phyloP scores from a whole-genome alignment of 1,140 invertebrate genomes.

The Drosophila pectinifera region DNA sequence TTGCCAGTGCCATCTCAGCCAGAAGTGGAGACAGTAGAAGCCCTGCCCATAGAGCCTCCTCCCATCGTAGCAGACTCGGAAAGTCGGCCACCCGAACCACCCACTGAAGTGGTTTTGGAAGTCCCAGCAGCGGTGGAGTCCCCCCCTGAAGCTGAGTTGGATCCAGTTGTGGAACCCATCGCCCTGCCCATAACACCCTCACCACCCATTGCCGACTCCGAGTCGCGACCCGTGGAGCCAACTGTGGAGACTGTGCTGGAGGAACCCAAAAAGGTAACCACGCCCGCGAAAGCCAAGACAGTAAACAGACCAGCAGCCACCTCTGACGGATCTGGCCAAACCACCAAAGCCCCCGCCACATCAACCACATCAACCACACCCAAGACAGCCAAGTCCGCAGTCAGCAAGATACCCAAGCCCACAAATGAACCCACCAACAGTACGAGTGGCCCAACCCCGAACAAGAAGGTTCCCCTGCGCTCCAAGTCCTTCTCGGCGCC shows the following conservation, averaged over 20 bases:
- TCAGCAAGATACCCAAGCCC: constrained; percentile 83
- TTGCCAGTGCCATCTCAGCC: not conserved
- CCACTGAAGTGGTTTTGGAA: constrained; percentile 2
- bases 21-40: not conserved
- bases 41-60: not conserved
- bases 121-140: not conserved
- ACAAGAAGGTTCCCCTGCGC: constrained; percentile 66
- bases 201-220: constrained; percentile 74
- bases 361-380: constrained; percentile 23
- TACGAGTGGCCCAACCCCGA: constrained; percentile 16
- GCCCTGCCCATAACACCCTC: constrained; percentile 51
- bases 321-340: constrained; percentile 15
- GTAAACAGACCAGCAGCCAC: constrained; percentile 13
- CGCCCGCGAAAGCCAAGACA: constrained; percentile 31
- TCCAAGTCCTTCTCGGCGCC: constrained; percentile 81
- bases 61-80: constrained; percentile 68
- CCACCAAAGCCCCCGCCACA: constrained; percentile 18
- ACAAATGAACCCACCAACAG: constrained; percentile 55
- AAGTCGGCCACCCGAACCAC: constrained; percentile 73
- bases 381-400: constrained; percentile 48
- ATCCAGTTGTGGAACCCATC: constrained; percentile 16
- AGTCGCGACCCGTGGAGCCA: constrained; percentile 86
- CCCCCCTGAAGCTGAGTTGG: not conserved
- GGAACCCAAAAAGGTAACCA: constrained; percentile 70
- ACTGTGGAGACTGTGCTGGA: constrained; percentile 62